Evolutionary conservation across 2,888 invertebrate genomes (phyloP).

Genomic region (Leptothorax acervorum): DNA sequence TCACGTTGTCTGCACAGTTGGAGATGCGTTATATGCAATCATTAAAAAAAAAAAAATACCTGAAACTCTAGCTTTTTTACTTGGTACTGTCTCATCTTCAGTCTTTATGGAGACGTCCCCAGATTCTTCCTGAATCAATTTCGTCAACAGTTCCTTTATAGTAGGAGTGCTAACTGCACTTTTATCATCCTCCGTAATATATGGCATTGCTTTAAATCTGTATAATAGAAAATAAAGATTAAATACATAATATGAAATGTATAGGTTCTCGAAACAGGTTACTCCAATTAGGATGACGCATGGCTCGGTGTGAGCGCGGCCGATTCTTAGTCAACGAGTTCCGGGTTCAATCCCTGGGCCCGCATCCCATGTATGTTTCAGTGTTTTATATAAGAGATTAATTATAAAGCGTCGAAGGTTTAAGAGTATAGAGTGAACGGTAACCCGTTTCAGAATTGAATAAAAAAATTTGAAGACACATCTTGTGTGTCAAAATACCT

Average conservation of each 20-base stretch:
- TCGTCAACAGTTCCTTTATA: slow-evolving; percentile 84
- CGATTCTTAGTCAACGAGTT: background rate
- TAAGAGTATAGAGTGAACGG: background rate
- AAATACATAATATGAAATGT: background rate
- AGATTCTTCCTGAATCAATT: slow-evolving; percentile 83
- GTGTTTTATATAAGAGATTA: background rate
- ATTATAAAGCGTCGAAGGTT: background rate
- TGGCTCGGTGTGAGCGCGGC: background rate
- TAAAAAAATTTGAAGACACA: background rate
- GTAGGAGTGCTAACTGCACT: slow-evolving; percentile 82
- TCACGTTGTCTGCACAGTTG: background rate
- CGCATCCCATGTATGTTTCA: background rate
- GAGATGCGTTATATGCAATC: background rate
- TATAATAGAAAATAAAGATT: slow-evolving; percentile 2
- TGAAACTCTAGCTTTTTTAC: slow-evolving; percentile 84
- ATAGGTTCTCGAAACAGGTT: background rate
- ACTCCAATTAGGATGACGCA: background rate
- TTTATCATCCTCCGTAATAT: slow-evolving; percentile 85
- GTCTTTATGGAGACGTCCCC: slow-evolving; percentile 72
- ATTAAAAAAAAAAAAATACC: slow-evolving; percentile 73
- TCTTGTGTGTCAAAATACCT: slow-evolving; percentile 74
- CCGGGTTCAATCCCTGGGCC: background rate
- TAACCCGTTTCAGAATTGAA: background rate
- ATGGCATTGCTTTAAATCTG: slow-evolving; percentile 86
- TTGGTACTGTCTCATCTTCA: slow-evolving; percentile 76